Conservation (phyloP, 2,797 vertebrate species). For the Lagodon rhomboides region DNA sequence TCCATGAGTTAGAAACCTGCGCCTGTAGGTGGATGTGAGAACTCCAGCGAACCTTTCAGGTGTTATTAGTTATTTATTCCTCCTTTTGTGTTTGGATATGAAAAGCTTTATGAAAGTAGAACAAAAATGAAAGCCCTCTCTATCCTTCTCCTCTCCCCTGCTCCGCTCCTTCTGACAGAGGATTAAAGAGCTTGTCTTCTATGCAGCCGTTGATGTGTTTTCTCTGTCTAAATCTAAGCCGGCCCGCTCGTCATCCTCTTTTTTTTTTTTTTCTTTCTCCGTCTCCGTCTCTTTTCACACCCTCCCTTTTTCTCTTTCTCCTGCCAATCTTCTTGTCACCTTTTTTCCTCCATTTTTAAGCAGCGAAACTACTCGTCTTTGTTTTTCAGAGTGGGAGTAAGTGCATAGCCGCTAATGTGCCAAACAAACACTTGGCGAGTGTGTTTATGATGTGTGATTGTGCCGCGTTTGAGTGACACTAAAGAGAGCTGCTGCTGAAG, state of each 20-base stretch:
- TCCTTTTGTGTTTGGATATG: slow-evolving; percentile 19
- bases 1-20: not conserved
- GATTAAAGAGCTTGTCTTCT: slow-evolving; percentile 52
- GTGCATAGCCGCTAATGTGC: not conserved
- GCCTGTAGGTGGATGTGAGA: not conserved
- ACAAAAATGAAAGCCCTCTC: slow-evolving; percentile 23
- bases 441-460: slow-evolving; percentile 32
- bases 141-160: slow-evolving; percentile 5
- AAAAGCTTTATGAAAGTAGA: slow-evolving; percentile 34
- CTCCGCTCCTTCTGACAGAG: slow-evolving; percentile 41
- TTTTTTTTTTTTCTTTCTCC: not conserved
- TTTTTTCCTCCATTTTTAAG: slow-evolving; percentile 15
- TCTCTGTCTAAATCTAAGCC: slow-evolving; percentile 32
- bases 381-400: slow-evolving; percentile 49
- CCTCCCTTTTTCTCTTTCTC: slow-evolving; percentile 15
- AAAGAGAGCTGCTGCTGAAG: slow-evolving; percentile 43
- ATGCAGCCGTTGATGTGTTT: not conserved
- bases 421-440: slow-evolving; percentile 26
- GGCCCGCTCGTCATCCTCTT: slow-evolving; percentile 10
- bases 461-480: slow-evolving; percentile 35
- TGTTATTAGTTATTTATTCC: slow-evolving; percentile 27
- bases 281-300: not conserved
- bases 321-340: slow-evolving; percentile 43
- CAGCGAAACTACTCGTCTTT: slow-evolving; percentile 33
- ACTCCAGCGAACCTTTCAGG: slow-evolving; percentile 6